Conservation (phyloP, 2,888 invertebrate genomes). For the Ceratothoa steindachneri region DNA sequence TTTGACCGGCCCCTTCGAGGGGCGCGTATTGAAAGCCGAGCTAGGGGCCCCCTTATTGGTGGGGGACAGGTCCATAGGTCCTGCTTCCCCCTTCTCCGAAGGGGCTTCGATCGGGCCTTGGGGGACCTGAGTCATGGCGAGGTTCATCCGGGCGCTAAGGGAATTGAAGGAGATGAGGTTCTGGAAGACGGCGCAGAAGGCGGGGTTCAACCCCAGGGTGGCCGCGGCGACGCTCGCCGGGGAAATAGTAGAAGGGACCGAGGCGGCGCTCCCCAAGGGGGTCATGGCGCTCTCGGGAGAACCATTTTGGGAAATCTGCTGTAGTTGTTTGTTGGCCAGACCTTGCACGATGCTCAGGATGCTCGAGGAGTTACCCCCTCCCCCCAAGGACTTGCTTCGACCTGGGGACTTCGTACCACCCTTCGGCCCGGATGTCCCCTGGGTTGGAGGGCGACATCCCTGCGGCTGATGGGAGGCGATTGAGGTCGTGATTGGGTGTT, state of each 20-base stretch:
- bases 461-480: too few species aligned
- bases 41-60: slow-evolving; percentile 30
- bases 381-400: slow-evolving; percentile 12
- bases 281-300: not conserved
- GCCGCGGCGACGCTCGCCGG: not conserved
- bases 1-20: not conserved
- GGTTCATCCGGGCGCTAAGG: slow-evolving; percentile 50
- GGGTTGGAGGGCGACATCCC: not conserved
- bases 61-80: slow-evolving; percentile 38
- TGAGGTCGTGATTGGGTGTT: too few species aligned
- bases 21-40: slow-evolving; percentile 18
- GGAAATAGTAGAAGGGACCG: not conserved
- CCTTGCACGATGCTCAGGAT: slow-evolving; percentile 49
- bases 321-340: slow-evolving; percentile 49
- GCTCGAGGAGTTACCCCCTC: slow-evolving; percentile 27
- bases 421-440: not conserved
- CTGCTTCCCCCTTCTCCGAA: slow-evolving; percentile 7
- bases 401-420: slow-evolving; percentile 28
- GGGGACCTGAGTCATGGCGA: slow-evolving; percentile 49
- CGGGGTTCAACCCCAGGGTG: not conserved
- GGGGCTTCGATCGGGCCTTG: slow-evolving; percentile 22
- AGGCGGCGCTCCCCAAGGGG: not conserved
- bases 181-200: slow-evolving; percentile 48
- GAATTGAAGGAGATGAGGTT: slow-evolving; percentile 60
- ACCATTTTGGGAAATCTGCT: slow-evolving; percentile 9